Base-by-base conservation (phyloP, 92 coral and sea anemone genomes). In the Pocillopora grandis region DNA sequence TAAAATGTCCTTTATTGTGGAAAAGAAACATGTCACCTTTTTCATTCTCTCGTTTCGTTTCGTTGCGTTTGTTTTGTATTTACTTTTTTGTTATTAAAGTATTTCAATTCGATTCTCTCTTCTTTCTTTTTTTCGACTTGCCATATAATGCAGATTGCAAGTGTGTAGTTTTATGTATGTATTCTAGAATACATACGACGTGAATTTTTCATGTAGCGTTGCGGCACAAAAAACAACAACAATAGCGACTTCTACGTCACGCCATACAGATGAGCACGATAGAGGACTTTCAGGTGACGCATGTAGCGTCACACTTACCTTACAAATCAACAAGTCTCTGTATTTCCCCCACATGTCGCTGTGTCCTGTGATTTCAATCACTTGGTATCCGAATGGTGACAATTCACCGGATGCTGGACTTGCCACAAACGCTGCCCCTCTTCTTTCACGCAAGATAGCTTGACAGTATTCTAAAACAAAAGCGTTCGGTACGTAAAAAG, bases 301-400 rank as follows among this genome's bases (percentile, higher is more conserved):
- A 18, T 1, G 33, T 23, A 23, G 87, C 63, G 63, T 62, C 72
- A 64, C 17, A 17, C 86, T 55, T 84, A 94, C 99, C 95, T 90
- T 87, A 78, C 99, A 97, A 59, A 92, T 85, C 66, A 97, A 87
- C 37, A 90, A 71, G 79, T 97, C 99, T 21, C 87, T 87, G 85
- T 94, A 97, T 65, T 94, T 88, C 10, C 99, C 99, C 99, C 98
- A 97, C 97, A 94, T 97, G 79, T 97, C 98, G 37, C 92, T 92
- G 76, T 94, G 90, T 13, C 93, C 96, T 36, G 98, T 76, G 35
- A 97, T 84, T 73, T 94, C 95, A 18, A 97, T 87, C 19, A 94
- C 91, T 73, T 90, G 95, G 85, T 94, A 95, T 9, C 98, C 98
- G 74, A 87, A 97, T 33, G 99, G 99, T 61, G 91, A 93, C 84